These are phyloP conservation scores for Gorsachius goisagi DNA, from an alignment of 2,113 vertebrate species.

Conservation along the genomic window DNA sequence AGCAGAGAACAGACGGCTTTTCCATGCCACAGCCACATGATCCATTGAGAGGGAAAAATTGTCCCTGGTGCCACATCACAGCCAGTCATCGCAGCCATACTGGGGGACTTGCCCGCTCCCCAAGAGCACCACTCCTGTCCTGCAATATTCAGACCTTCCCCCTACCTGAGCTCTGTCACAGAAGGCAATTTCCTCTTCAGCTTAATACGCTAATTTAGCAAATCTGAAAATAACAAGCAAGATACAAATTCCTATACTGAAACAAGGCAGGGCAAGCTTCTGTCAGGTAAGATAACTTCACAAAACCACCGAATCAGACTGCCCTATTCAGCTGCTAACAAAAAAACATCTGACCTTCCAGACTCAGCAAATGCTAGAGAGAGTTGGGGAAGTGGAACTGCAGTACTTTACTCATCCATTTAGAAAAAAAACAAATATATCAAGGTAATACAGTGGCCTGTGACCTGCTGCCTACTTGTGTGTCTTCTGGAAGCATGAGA, in stretches of 20 bases:
- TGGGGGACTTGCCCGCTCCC: background rate
- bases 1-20: background rate
- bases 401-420: background rate
- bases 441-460: background rate
- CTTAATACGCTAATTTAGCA: background rate
- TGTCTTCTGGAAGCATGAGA: background rate
- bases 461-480: background rate
- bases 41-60: background rate
- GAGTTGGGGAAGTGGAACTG: background rate
- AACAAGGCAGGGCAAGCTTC: background rate
- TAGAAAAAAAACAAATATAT: background rate
- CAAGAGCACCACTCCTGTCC: too few relatives aligned
- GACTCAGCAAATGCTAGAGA: background rate
- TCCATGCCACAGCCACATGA: background rate
- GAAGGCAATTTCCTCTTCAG: background rate
- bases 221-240: background rate
- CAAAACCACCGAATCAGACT: background rate
- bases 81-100: background rate
- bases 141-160: too few relatives aligned
- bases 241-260: background rate
- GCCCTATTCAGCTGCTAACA: background rate
- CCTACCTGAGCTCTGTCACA: accelerated
- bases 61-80: background rate
- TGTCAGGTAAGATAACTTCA: background rate
- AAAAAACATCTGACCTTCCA: background rate